Evolutionary conservation across 2,113 vertebrate species (phyloP).

Genomic region (Pipa parva): DNA sequence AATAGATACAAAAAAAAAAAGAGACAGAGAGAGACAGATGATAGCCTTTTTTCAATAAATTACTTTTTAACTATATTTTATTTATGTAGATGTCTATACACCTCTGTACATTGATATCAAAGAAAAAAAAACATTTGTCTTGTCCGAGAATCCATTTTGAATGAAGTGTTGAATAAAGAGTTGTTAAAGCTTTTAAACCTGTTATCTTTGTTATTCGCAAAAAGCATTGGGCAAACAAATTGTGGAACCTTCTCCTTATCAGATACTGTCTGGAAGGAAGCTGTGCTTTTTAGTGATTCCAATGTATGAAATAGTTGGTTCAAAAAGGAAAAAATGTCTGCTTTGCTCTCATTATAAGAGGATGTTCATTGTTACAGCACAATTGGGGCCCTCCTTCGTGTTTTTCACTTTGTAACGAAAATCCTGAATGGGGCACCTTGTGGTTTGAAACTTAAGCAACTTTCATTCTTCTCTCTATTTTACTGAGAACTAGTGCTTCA

Average conservation of each 20-base stretch:
- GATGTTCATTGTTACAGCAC: constrained; percentile 39
- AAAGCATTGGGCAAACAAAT: constrained; percentile 34
- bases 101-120: constrained; percentile 27
- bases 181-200: constrained; percentile 22
- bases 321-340: constrained; percentile 36
- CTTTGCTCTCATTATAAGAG: constrained; percentile 40
- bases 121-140: constrained; percentile 14
- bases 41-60: constrained; percentile 12
- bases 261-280: constrained; percentile 39
- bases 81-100: constrained; percentile 22
- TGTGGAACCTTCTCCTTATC: constrained; percentile 38
- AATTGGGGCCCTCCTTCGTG: constrained; percentile 33
- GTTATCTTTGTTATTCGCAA: constrained; percentile 32
- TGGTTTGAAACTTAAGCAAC: constrained; percentile 42
- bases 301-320: constrained; percentile 37
- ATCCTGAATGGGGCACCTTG: constrained; percentile 43
- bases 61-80: constrained; percentile 13
- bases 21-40: too few species aligned
- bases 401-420: constrained; percentile 43
- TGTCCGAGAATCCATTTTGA: constrained; percentile 3
- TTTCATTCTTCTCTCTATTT: constrained; percentile 33
- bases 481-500: constrained; percentile 34
- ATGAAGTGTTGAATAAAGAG: constrained; percentile 35
- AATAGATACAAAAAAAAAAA: too few species aligned
- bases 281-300: constrained; percentile 42